Evolutionary conservation across 1,140 invertebrate species (phyloP).

Genomic region (Leptinotarsa texana): DNA sequence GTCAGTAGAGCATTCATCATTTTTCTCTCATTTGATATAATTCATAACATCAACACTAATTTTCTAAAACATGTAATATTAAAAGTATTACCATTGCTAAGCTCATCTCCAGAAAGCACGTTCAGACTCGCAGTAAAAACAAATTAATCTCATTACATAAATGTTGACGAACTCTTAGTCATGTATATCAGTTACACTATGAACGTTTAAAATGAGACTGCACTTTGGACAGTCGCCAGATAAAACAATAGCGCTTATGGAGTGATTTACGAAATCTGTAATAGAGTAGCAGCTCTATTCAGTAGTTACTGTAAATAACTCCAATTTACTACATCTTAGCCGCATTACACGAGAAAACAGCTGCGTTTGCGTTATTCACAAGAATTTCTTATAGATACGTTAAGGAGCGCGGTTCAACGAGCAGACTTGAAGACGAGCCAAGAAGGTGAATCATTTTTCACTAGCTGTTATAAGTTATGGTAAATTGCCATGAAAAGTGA

Average conservation of each 20-base stretch:
- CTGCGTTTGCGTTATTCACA: constrained; percentile 15
- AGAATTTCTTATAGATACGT: neutral
- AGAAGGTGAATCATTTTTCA: constrained; percentile 3
- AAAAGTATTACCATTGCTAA: no score
- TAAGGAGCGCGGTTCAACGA: neutral
- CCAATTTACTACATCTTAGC: constrained; percentile 21
- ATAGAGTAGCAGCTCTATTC: constrained; percentile 15
- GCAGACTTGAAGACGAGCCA: constrained; percentile 2
- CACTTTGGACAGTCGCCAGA: constrained; percentile 18
- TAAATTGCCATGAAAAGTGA: constrained; percentile 1
- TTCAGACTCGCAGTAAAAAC: neutral
- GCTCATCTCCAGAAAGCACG: neutral
- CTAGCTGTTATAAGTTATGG: neutral
- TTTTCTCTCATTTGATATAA: no score
- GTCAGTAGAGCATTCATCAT: no score
- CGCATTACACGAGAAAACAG: constrained; percentile 15
- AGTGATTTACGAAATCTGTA: constrained; percentile 20
- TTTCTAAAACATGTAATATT: no score
- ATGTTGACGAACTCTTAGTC: neutral
- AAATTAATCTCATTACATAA: constrained; percentile 4
- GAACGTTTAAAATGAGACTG: neutral
- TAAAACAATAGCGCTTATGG: constrained; percentile 20
- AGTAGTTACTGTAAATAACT: constrained; percentile 24
- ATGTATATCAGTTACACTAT: neutral
- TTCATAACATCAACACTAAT: no score